A percentile compares a stretch with the other conserved stretches of the same genome.
These are phyloP conservation scores for Monopis laevigella DNA, from an alignment of 2,888 invertebrate genomes.

Conservation along the genomic window DNA sequence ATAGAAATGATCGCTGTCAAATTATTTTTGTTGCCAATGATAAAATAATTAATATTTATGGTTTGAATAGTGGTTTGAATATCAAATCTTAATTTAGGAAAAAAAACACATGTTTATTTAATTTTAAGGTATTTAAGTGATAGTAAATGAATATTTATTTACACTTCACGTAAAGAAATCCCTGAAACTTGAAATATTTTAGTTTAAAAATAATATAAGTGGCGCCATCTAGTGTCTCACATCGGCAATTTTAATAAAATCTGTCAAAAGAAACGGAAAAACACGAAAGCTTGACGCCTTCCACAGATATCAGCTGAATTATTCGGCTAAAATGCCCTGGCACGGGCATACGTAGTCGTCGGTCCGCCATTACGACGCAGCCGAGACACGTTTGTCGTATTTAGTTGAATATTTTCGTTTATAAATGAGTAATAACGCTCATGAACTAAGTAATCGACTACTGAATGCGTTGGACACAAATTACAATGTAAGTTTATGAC, in stretches of 20 bases:
- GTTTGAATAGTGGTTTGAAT: too few relatives aligned
- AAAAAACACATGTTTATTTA: not conserved
- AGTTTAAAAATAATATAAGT: not conserved
- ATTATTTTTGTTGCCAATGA: too few relatives aligned
- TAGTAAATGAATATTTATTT: not conserved
- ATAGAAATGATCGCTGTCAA: too few relatives aligned
- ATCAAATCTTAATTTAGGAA: not conserved
- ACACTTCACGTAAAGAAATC: not conserved
- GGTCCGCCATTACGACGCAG: conserved; percentile 69
- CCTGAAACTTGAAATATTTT: not conserved
- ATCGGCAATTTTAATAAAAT: conserved; percentile 32
- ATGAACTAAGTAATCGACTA: conserved; percentile 95
- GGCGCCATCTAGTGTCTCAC: conserved; percentile 36
- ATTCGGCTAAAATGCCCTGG: conserved; percentile 70
- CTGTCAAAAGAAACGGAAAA: conserved; percentile 67
- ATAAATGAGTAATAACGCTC: conserved; percentile 85
- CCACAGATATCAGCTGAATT: conserved; percentile 68
- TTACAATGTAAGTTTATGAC: conserved; percentile 92
- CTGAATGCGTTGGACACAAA: conserved; percentile 96
- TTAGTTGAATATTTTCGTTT: conserved; percentile 69
- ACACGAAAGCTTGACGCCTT: conserved; percentile 65
- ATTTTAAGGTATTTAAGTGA: not conserved
- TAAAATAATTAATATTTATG: too few relatives aligned
- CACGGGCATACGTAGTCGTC: conserved; percentile 70
- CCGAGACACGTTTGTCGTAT: conserved; percentile 69